Percentiles rank a stretch among this genome's conserved stretches.
These are phyloP conservation scores for Notechis scutatus DNA, from an alignment of 2,113 vertebrate species.

Conservation along the genomic window DNA sequence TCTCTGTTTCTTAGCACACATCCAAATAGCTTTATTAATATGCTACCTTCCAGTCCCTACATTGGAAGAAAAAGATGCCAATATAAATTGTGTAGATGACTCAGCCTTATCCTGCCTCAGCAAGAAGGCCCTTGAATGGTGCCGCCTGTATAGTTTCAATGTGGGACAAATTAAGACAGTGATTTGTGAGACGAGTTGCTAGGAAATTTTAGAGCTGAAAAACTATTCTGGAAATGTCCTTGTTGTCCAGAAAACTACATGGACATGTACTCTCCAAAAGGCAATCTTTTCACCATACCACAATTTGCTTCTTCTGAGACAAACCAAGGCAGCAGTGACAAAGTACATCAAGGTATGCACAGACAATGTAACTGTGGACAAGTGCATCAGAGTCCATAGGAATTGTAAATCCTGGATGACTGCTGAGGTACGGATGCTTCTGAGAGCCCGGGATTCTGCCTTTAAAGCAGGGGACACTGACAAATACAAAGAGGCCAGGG, in stretches of 20 bases:
- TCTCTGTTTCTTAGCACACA: neutral
- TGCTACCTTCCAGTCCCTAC: neutral
- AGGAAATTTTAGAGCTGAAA: neutral
- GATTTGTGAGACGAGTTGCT: neutral
- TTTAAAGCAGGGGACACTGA: too few species aligned
- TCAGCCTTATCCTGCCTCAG: neutral
- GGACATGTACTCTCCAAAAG: neutral
- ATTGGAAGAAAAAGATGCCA: neutral
- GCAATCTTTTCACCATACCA: neutral
- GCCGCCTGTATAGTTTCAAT: neutral
- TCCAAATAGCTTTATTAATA: neutral
- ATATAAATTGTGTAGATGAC: neutral
- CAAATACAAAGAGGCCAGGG: too few species aligned
- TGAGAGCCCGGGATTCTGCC: too few species aligned
- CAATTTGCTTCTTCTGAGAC: neutral
- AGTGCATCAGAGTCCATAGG: too few species aligned
- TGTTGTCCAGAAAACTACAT: neutral
- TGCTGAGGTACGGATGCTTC: too few species aligned
- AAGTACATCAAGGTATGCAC: too few species aligned
- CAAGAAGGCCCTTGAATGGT: neutral
- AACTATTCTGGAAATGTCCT: neutral
- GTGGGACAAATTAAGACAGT: neutral
- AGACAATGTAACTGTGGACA: too few species aligned
- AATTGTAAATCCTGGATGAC: too few species aligned
- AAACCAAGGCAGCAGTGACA: neutral